These are phyloP conservation scores for Pristionchus arcanus DNA, from an alignment of 2,888 invertebrate species.

Conservation along the genomic window DNA sequence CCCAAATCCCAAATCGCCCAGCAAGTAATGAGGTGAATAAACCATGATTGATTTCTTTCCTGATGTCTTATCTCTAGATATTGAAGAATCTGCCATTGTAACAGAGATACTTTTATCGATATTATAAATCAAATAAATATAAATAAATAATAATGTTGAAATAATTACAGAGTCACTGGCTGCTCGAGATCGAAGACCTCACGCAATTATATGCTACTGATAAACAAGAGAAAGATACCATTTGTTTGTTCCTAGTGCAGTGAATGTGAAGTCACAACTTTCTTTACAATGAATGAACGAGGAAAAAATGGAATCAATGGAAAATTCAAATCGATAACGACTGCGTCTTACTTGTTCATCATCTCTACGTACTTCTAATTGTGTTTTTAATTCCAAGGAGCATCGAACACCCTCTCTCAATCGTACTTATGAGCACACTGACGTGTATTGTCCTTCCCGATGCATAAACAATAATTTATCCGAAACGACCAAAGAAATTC, in stretches of 20 bases:
- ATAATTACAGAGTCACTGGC: neutral
- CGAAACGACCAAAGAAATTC: slow-evolving; percentile 11
- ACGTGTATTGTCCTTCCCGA: too few species aligned
- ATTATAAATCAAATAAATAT: neutral
- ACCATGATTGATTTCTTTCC: neutral
- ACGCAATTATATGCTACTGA: slow-evolving; percentile 40
- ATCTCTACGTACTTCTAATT: neutral
- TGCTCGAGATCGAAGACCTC: slow-evolving; percentile 18
- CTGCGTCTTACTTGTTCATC: neutral
- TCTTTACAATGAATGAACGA: neutral
- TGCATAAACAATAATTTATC: neutral
- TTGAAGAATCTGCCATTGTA: neutral
- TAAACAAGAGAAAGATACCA: slow-evolving; percentile 33
- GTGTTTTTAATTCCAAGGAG: neutral
- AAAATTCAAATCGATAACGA: neutral
- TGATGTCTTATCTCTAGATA: neutral
- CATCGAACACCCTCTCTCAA: neutral
- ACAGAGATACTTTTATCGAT: neutral
- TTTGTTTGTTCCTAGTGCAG: neutral
- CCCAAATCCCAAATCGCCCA: too few species aligned
- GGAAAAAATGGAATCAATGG: neutral
- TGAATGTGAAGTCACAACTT: neutral
- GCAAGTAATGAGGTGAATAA: neutral
- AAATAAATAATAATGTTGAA: neutral
- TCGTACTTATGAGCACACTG: neutral